Conservation (phyloP, 2,797 vertebrate genomes). For the Darevskia mixta region DNA sequence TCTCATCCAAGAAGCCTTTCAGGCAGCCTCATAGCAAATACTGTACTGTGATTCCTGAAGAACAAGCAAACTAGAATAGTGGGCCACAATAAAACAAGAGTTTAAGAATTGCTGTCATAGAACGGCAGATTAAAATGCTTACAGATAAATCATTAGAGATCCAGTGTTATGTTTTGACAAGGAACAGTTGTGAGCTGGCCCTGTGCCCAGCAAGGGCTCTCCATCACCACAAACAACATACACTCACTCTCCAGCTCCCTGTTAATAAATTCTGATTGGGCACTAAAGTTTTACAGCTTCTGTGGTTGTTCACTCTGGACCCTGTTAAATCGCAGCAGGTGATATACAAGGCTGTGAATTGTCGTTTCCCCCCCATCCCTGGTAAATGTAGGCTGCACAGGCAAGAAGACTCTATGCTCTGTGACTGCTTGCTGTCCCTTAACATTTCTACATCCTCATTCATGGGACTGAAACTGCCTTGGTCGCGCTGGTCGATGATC, state of each 20-base stretch:
- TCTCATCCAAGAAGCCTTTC: neutral
- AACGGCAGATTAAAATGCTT: neutral
- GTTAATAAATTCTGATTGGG: conserved; percentile 1
- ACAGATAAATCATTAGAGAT: conserved; percentile 1
- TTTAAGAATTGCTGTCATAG: neutral
- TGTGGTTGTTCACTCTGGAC: neutral
- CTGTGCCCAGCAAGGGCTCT: rapidly evolving
- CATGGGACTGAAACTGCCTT: too few species aligned
- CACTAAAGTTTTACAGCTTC: conserved; percentile 6
- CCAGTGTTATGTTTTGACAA: conserved; percentile 12
- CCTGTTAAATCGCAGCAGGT: conserved; percentile 3
- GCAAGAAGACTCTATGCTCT: neutral
- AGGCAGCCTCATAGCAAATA: neutral
- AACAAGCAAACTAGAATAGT: neutral
- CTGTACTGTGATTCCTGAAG: neutral
- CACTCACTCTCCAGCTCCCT: neutral
- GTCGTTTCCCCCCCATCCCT: neutral
- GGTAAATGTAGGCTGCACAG: rapidly evolving
- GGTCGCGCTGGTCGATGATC: too few species aligned
- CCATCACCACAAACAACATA: neutral
- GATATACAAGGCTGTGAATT: neutral
- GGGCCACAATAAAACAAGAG: neutral
- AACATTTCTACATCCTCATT: neutral
- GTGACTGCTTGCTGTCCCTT: neutral
- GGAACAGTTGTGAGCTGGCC: neutral